Conservation (phyloP, 2,888 invertebrate species). For the Amphimallon solstitiale region DNA sequence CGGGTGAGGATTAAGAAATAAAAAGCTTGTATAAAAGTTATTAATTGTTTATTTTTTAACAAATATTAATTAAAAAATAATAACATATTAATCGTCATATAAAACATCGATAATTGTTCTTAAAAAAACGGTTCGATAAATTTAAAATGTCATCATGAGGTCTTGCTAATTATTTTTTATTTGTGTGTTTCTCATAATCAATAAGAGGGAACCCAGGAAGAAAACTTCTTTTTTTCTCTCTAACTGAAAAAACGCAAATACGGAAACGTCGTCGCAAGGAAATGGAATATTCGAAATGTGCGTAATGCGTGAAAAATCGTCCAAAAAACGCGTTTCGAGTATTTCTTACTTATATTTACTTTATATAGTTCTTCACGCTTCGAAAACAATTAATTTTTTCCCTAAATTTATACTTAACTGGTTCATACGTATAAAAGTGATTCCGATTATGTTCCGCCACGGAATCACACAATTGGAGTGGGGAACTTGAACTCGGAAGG, state of each 20-base stretch:
- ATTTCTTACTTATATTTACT: slow-evolving; percentile 13
- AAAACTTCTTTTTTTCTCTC: background rate
- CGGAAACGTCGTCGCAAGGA: slow-evolving; percentile 7
- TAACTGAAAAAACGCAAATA: slow-evolving; percentile 1
- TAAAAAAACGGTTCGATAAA: slow-evolving; percentile 33
- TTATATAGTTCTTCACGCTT: slow-evolving; percentile 22
- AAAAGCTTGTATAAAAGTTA: slow-evolving; percentile 34
- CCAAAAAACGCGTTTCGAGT: slow-evolving; percentile 26
- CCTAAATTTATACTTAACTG: slow-evolving; percentile 31
- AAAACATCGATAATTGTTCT: slow-evolving; percentile 41
- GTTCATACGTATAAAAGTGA: slow-evolving; percentile 35
- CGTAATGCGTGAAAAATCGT: slow-evolving; percentile 28
- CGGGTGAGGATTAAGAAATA: background rate
- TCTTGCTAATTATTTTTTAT: slow-evolving; percentile 14
- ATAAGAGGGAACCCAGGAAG: slow-evolving; percentile 7
- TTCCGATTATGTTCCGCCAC: slow-evolving; percentile 29
- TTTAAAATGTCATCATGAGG: slow-evolving; percentile 36
- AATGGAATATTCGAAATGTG: slow-evolving; percentile 20
- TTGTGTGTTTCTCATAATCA: slow-evolving; percentile 15
- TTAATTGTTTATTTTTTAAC: slow-evolving; percentile 46
- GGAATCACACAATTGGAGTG: slow-evolving; percentile 25
- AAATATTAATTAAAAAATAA: slow-evolving; percentile 44
- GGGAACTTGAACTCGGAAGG: slow-evolving; percentile 23
- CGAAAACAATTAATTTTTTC: slow-evolving; percentile 29
- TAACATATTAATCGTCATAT: slow-evolving; percentile 40